Evolutionary conservation across 1,140 invertebrate genomes (phyloP), one percentile per base, ranked within the genome.

Genomic region (Leptoteleia sp.): DNA sequence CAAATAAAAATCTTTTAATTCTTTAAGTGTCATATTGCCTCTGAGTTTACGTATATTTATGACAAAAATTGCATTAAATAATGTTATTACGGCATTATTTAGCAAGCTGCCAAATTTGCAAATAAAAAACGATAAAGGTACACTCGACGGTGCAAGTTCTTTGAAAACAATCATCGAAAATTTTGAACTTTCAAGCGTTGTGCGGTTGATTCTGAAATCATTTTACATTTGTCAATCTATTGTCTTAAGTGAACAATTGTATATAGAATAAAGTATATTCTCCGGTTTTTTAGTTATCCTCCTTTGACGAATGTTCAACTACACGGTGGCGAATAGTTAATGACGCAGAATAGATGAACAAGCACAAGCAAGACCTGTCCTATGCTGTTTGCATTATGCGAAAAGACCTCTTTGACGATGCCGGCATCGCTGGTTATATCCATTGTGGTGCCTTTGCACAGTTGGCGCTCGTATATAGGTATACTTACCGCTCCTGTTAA

Each of bases 401-500:
- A 78, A 75, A 77, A 72, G 61, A 67, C 40, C 52, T 48, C 77
- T 83, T 83, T 80, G 80, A 83, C 78, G 79, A 38, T 79, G 76
- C 70, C 71, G 78, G 67, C 80, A 78, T 81, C 59, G 68, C 64
- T 73, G 80, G 62, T 80, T 73, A 72, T 76, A 72, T 73, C 57
- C 64, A 83, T 81, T 81, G 72, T 80, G 54, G 70, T 82, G 52
- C 76, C 57, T 77, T 76, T 65, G 79, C 65, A 81, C 77, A 80
- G 75, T 83, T 67, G 81, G 68, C 52, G 61, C 55, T 59, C 33
- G 48, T 59, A 40, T 78, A 79, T 65, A 67, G 59, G 43, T 68
- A 75, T 81, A 82, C 77, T 76, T 78, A 75, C 62, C 35, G 48
- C 45, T 48, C 40, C 55, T 62, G 67, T 80, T 81, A 75, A 78